Evolutionary conservation across 1,140 invertebrate genomes (phyloP).

Genomic region (Scylla paramamosain): DNA sequence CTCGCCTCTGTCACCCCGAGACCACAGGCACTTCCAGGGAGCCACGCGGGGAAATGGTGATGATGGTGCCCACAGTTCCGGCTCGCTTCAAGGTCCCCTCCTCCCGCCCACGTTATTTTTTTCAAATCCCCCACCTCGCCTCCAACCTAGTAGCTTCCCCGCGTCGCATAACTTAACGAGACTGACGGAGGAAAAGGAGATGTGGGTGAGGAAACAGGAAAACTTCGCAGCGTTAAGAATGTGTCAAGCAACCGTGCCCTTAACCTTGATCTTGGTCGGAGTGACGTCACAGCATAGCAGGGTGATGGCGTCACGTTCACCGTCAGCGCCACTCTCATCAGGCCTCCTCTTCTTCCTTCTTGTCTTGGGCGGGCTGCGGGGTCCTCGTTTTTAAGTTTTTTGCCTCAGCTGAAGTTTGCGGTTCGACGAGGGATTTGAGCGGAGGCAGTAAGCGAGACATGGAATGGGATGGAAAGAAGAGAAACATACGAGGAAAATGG

Average conservation of each 20-base stretch:
- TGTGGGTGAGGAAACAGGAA: constrained; percentile 27
- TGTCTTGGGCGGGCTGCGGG: background rate
- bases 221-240: constrained; percentile 2
- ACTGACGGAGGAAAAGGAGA: background rate
- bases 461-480: background rate
- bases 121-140: no score
- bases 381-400: background rate
- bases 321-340: background rate
- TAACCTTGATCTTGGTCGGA: constrained; percentile 58
- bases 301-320: constrained; percentile 34
- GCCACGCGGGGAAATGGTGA: background rate
- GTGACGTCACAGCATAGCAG: constrained; percentile 56
- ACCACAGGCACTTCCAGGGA: background rate
- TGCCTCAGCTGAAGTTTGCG: background rate
- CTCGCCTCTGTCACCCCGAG: background rate
- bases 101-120: background rate
- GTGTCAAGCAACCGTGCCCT: constrained; percentile 49
- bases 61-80: background rate
- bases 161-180: no score
- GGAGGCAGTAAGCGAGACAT: background rate
- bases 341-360: background rate
- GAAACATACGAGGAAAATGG: background rate
- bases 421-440: background rate
- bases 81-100: background rate
- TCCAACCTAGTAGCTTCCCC: no score